Percentiles rank a stretch among this genome's conserved stretches.
phyloP scores from a whole-genome alignment of 2,113 vertebrate species.

The Neodon shergylaensis region DNA sequence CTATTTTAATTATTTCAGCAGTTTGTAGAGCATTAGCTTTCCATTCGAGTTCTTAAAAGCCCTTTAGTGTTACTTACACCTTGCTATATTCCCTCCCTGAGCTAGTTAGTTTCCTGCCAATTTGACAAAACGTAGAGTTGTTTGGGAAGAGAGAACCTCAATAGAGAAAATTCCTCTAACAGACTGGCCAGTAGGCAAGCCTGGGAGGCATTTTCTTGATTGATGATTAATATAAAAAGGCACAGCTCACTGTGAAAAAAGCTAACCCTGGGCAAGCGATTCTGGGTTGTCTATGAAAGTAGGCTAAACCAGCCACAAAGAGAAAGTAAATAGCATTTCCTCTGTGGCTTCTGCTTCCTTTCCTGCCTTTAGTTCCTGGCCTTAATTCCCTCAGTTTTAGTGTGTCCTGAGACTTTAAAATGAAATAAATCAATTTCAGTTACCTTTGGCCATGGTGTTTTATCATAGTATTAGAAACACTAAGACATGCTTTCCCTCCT shows the following conservation, averaged over 20 bases:
- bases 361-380: background rate
- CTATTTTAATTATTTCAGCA: background rate
- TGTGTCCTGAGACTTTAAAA: background rate
- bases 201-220: background rate
- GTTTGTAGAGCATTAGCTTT: background rate
- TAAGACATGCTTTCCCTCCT: background rate
- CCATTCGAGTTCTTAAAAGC: background rate
- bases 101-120: background rate
- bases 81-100: background rate
- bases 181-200: background rate
- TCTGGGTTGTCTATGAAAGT: background rate
- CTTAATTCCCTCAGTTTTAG: background rate
- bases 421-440: background rate
- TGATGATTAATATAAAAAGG: background rate
- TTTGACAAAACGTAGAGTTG: background rate
- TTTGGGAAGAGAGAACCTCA: background rate
- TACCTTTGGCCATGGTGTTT: background rate
- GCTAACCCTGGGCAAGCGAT: background rate
- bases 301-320: background rate
- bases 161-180: background rate
- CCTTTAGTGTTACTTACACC: background rate
- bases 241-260: background rate
- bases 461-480: background rate
- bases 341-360: background rate
- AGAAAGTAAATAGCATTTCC: background rate